These are phyloP conservation scores for Oplegnathus fasciatus DNA, from an alignment of 2,113 vertebrate genomes.

Conservation along the genomic window DNA sequence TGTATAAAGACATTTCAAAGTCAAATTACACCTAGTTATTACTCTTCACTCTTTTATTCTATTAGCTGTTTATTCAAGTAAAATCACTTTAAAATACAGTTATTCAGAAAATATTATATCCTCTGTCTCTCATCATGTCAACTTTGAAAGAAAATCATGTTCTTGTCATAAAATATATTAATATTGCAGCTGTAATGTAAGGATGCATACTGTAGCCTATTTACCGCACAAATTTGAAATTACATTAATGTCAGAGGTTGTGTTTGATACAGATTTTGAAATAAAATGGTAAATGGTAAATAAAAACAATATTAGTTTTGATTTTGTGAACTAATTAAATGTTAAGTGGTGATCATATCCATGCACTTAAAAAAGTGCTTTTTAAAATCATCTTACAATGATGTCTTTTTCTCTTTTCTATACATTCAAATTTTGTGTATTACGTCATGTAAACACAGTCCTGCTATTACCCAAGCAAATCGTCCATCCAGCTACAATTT, in stretches of 20 bases:
- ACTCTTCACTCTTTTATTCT: not conserved
- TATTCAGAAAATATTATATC: not conserved
- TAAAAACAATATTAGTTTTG: not conserved
- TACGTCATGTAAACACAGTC: not conserved
- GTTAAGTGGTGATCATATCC: not conserved
- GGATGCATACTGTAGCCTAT: not conserved
- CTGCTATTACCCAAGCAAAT: slow-evolving; percentile 75
- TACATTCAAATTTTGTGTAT: not conserved
- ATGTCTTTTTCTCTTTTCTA: not conserved
- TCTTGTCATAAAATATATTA: not conserved
- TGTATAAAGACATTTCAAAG: not conserved
- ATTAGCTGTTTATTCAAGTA: not conserved
- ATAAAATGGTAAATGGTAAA: not conserved
- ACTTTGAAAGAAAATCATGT: not conserved
- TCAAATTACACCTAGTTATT: not conserved
- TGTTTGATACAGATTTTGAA: slow-evolving; percentile 8
- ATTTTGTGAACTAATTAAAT: slow-evolving; percentile 3
- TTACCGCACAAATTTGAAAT: not conserved
- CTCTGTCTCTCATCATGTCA: not conserved
- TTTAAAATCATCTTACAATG: not conserved
- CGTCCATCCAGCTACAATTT: slow-evolving; percentile 82
- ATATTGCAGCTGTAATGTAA: not conserved
- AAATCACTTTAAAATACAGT: not conserved
- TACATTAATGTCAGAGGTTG: not conserved
- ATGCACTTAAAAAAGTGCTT: not conserved